Conservation (phyloP, 2,113 vertebrate genomes). For the Tursiops truncatus region DNA sequence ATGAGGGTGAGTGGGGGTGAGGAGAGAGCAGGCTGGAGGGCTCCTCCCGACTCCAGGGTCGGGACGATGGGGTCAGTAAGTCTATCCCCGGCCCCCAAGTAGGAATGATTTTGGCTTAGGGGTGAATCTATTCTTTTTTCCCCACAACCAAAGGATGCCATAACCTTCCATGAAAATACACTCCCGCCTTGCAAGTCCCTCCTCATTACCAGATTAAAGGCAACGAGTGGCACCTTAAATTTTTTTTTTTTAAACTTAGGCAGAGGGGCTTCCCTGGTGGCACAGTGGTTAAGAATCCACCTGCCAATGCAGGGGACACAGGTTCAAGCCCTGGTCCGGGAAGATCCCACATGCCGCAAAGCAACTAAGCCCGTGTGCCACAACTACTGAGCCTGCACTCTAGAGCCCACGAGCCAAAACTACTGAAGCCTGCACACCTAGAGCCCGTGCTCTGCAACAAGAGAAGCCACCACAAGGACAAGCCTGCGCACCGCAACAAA, state of each 20-base stretch:
- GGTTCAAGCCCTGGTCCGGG: too few species aligned
- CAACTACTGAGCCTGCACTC: too few species aligned
- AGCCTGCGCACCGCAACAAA: too few species aligned
- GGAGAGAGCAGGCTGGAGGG: background rate
- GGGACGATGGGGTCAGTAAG: background rate
- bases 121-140: background rate
- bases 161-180: background rate
- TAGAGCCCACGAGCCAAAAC: too few species aligned
- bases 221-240: background rate
- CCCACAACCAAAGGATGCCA: background rate
- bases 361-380: too few species aligned
- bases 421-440: too few species aligned
- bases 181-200: background rate
- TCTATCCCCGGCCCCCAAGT: background rate
- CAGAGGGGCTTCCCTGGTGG: too few species aligned
- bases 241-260: background rate
- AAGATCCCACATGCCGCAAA: too few species aligned
- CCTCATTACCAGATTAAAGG: background rate
- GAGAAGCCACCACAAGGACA: too few species aligned
- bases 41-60: background rate
- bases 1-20: background rate
- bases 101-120: background rate
- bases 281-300: too few species aligned
- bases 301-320: too few species aligned
- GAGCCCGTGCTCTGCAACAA: too few species aligned